These are phyloP conservation scores for Trichonephila clavata DNA, from an alignment of 1,140 invertebrate species.

Conservation along the genomic window DNA sequence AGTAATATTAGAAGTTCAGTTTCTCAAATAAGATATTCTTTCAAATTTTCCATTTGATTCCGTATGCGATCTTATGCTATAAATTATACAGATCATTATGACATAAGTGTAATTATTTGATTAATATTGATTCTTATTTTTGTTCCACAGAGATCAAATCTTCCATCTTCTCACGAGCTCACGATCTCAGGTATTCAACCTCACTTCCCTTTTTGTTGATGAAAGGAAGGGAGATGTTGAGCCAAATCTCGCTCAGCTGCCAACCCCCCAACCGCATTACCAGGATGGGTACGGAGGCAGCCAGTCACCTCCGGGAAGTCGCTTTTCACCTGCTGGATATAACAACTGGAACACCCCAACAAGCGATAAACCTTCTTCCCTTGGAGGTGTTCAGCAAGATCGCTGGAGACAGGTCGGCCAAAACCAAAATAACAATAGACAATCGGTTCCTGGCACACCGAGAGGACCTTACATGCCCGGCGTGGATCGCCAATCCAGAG, in stretches of 20 bases:
- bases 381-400: not conserved
- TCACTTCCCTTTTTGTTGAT: constrained; percentile 76
- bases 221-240: constrained; percentile 76
- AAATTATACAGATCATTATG: no score
- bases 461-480: not conserved
- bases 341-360: constrained; percentile 53
- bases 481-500: constrained; percentile 26
- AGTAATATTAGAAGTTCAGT: no score
- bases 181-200: constrained; percentile 74
- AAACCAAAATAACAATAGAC: constrained; percentile 13
- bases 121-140: not conserved
- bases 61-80: no score
- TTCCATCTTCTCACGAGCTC: constrained; percentile 67
- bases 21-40: no score
- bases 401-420: constrained; percentile 54
- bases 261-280: constrained; percentile 56
- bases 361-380: constrained; percentile 29
- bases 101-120: no score
- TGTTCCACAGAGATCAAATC: constrained; percentile 72
- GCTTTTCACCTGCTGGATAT: constrained; percentile 52
- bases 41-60: no score
- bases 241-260: constrained; percentile 71
- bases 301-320: constrained; percentile 8
- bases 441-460: not conserved
- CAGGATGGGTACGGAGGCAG: constrained; percentile 10